These are phyloP conservation scores for Diabrotica undecimpunctata DNA, from an alignment of 1,140 invertebrate genomes.

Conservation along the genomic window DNA sequence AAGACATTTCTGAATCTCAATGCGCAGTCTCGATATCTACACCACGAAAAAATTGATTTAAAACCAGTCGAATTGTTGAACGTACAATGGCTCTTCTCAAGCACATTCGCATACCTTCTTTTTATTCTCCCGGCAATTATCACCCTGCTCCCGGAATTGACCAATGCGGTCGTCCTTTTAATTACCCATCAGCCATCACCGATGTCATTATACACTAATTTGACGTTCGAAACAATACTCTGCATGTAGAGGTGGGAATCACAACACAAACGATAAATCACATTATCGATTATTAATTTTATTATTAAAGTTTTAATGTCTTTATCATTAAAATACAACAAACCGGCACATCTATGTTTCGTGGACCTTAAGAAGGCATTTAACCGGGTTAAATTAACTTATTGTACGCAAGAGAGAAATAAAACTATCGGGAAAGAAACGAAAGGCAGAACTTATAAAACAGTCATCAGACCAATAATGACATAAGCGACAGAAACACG, in stretches of 20 bases:
- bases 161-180: constrained; percentile 18
- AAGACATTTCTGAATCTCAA: too few relatives aligned
- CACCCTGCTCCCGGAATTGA: constrained; percentile 18
- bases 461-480: too few relatives aligned
- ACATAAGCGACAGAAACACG: too few relatives aligned
- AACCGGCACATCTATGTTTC: background rate
- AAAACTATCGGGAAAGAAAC: too few relatives aligned
- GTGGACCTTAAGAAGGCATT: background rate
- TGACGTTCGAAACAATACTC: constrained; percentile 16
- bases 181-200: constrained; percentile 17
- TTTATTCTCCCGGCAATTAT: constrained; percentile 13
- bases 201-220: constrained; percentile 22
- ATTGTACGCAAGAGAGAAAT: background rate
- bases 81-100: background rate
- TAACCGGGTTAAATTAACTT: background rate
- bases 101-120: constrained; percentile 7
- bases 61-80: constrained; percentile 8
- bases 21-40: too few relatives aligned
- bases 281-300: background rate
- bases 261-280: background rate
- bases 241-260: background rate
- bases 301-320: background rate
- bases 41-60: background rate
- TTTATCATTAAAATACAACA: too few relatives aligned
- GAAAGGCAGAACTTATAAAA: too few relatives aligned